Conservation (phyloP, 2,113 vertebrate species). For the Catharus fuscescens region DNA sequence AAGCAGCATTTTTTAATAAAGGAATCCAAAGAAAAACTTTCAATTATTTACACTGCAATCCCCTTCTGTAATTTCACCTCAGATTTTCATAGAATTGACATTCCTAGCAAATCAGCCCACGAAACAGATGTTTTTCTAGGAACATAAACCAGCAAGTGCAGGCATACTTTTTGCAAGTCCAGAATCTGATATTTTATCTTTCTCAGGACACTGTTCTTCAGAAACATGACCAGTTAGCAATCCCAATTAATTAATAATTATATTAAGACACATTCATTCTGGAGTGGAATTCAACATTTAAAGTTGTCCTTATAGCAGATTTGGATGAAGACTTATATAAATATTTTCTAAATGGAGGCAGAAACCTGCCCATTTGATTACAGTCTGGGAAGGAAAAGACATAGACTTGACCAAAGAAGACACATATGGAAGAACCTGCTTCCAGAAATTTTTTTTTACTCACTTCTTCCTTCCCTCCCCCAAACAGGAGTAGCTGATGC, state of each 20-base stretch:
- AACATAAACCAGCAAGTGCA: background rate
- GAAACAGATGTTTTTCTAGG: background rate
- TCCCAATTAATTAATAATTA: background rate
- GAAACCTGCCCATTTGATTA: background rate
- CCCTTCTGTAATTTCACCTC: background rate
- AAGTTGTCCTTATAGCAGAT: background rate
- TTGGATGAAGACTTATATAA: background rate
- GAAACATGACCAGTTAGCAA: background rate
- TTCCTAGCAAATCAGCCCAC: background rate
- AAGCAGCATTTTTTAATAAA: background rate
- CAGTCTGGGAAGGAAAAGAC: background rate
- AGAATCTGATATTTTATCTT: background rate
- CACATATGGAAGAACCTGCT: background rate
- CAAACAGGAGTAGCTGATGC: background rate
- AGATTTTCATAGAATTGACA: background rate
- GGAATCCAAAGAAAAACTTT: background rate
- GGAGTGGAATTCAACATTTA: background rate
- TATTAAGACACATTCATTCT: background rate
- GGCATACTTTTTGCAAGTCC: background rate
- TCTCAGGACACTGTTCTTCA: background rate
- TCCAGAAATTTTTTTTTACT: background rate
- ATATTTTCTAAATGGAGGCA: background rate
- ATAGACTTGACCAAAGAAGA: background rate
- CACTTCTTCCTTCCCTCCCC: background rate
- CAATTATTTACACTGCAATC: background rate